Evolutionary conservation across 1,140 invertebrate species (phyloP), one percentile per base, ranked within the genome.

Genomic region (Cyrtorhinus lividipennis): DNA sequence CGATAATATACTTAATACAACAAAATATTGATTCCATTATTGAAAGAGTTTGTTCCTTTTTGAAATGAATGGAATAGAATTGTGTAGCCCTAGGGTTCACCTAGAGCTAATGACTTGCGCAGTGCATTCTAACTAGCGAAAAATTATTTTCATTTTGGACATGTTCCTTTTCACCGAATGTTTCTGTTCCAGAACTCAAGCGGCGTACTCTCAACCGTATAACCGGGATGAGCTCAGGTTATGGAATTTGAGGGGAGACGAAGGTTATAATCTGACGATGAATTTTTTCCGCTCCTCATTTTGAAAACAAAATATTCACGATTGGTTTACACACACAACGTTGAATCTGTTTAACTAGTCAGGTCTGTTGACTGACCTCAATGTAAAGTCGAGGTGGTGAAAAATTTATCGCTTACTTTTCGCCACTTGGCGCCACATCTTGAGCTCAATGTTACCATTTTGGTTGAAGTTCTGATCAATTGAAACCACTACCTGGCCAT

Each of bases 111-210:
- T 38, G 30, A 38, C 30, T 15, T 38, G 30, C 30, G 15, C 5
- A 8, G 30, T 5, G 30, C 30, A 15, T 38, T 38, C 5, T 8
- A 38, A 15, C 5, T 38, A 15, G 30, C 15, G 30, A 8, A 38
- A 15, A 15, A 38, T 38, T 8, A 38, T 15, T 5, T 38, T 38
- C 15, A 15, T 38, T 5, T 38, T 38, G 30, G 15, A 38, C 15
- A 5, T 38, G 30, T 48, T 3, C 18, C 13, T 62, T 62, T 24
- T 62, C 18, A 30, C 18, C 5, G 10, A 3, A 15, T 57, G 62
- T 63, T 63, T 63, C 56, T 63, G 62, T 63, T 63, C n/a, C 62
- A 63, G 62, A 63, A 58, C 15, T n/a, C 20, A 20, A 27, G 53
- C 25, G 56, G 22, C 24, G 48, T 57, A 53, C 53, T 24, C 24